A percentile compares a stretch with the other conserved stretches of the same genome.
phyloP scores from a whole-genome alignment of 1,140 invertebrate genomes.

The Tribolium madens region DNA sequence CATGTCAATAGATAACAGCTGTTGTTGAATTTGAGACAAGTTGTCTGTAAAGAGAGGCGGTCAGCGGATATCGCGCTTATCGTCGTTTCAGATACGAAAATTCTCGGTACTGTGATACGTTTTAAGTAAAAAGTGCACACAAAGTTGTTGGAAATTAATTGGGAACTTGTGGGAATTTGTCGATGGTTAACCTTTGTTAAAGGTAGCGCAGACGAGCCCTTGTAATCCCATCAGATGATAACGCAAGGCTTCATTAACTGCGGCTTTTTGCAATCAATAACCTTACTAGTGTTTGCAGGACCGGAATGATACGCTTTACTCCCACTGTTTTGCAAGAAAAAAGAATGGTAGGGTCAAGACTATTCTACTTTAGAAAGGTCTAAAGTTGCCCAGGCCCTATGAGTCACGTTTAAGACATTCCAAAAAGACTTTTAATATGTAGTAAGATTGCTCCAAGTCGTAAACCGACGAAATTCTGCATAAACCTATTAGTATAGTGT shows the following conservation, averaged over 20 bases:
- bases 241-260: slow-evolving; percentile 48
- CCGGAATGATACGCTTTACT: too few relatives aligned
- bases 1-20: slow-evolving; percentile 41
- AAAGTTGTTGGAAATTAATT: neutral
- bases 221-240: slow-evolving; percentile 43
- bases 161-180: neutral
- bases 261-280: slow-evolving; percentile 48
- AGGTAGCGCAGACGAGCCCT: slow-evolving; percentile 25
- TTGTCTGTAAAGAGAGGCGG: slow-evolving; percentile 29
- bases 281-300: neutral
- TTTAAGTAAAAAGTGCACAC: neutral
- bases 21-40: slow-evolving; percentile 42
- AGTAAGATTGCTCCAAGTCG: too few relatives aligned
- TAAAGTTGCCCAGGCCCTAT: too few relatives aligned
- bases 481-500: slow-evolving; percentile 32
- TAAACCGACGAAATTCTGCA: neutral
- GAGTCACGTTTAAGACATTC: neutral
- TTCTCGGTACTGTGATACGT: too few relatives aligned
- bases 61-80: neutral
- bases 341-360: too few relatives aligned
- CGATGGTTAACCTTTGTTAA: slow-evolving; percentile 38
- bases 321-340: too few relatives aligned
- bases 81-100: neutral
- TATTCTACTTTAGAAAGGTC: too few relatives aligned
- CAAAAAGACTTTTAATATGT: too few relatives aligned